A percentile compares a stretch with the other conserved stretches of the same genome.
Evolutionary conservation across 1,140 invertebrate species (phyloP).

Genomic region (Choristoneura fumiferana): DNA sequence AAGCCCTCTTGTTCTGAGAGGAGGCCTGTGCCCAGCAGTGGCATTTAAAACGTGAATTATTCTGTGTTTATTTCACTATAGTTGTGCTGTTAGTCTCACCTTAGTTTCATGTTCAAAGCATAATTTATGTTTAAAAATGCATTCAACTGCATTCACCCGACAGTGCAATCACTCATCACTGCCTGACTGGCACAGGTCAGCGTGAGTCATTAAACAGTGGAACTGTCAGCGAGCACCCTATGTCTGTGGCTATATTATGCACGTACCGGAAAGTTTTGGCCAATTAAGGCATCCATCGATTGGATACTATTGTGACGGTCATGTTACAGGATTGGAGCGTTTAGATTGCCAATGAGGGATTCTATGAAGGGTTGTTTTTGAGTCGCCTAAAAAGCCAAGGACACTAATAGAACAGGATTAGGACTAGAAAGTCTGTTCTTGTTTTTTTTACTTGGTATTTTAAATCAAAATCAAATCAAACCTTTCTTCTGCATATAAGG

Average conservation of each 20-base stretch:
- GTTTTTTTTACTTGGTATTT: too few species aligned
- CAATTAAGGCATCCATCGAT: slow-evolving; percentile 17
- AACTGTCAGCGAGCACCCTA: neutral
- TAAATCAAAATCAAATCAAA: too few species aligned
- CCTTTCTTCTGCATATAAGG: too few species aligned
- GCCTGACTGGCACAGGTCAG: neutral
- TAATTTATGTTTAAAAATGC: neutral
- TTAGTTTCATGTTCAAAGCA: neutral
- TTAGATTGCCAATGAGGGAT: neutral
- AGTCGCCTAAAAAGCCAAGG: too few species aligned
- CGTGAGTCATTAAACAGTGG: slow-evolving; percentile 9
- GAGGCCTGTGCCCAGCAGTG: too few species aligned
- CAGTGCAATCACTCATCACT: slow-evolving; percentile 1
- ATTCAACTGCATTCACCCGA: too few species aligned
- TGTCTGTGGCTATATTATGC: slow-evolving; percentile 13
- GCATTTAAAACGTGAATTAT: neutral
- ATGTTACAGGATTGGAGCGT: neutral
- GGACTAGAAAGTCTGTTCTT: too few species aligned
- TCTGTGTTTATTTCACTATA: neutral
- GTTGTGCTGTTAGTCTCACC: neutral
- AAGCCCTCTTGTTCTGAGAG: too few species aligned
- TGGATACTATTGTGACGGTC: neutral
- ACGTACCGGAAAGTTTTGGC: slow-evolving; percentile 14
- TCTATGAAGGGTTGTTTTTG: too few species aligned
- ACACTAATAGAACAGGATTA: too few species aligned